Evolutionary conservation across 2,113 vertebrate species (phyloP).

Genomic region (Tyrannus savana): DNA sequence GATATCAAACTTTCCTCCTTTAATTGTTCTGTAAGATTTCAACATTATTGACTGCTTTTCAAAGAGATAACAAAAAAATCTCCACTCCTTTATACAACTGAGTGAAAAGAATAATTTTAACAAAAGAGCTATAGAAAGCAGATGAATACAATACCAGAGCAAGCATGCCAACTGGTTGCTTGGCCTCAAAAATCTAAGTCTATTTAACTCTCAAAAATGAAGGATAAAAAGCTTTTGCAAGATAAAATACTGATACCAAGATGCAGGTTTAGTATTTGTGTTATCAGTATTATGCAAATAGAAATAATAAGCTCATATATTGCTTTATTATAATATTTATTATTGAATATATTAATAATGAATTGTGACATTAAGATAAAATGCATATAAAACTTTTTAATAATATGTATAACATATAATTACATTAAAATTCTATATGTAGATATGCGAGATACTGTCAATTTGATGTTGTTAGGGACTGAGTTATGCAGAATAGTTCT

Average conservation of each 20-base stretch:
- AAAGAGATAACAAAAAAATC: not conserved
- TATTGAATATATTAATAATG: not conserved
- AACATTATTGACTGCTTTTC: not conserved
- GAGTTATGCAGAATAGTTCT: not conserved
- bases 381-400: not conserved
- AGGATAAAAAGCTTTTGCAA: not conserved
- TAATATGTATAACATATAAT: not conserved
- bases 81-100: not conserved
- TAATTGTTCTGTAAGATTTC: not conserved
- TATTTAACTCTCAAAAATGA: not conserved
- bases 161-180: not conserved
- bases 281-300: not conserved
- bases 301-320: not conserved
- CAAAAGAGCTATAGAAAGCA: not conserved
- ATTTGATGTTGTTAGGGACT: not conserved
- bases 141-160: not conserved
- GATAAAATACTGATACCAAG: not conserved
- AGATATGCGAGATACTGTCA: not conserved
- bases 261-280: not conserved
- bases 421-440: not conserved
- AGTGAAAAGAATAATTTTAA: not conserved
- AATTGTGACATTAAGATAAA: not conserved
- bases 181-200: not conserved
- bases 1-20: not conserved
- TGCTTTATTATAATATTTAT: not conserved